phyloP scores from a whole-genome alignment of 2,797 vertebrate genomes.

The Macropodus opercularis region DNA sequence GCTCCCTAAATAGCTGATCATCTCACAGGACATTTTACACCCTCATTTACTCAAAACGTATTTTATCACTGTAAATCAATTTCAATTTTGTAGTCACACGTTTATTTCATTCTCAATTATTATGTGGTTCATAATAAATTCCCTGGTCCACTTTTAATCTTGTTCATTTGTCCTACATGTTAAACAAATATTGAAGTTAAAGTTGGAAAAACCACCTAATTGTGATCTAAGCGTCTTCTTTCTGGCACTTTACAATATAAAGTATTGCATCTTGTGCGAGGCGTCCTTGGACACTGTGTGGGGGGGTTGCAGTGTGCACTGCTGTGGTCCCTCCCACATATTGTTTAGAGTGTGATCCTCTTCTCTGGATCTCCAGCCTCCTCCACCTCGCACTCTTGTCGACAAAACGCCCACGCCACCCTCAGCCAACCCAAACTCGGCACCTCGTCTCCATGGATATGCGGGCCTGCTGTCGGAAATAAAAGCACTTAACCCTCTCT shows the following conservation, averaged over 20 bases:
- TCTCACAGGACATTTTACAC: too few species aligned
- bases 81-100: too few species aligned
- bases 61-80: too few species aligned
- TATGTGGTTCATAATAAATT: too few species aligned
- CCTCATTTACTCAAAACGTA: too few species aligned
- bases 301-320: slow-evolving; percentile 11
- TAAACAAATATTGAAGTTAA: neutral
- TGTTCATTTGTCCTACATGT: too few species aligned
- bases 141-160: too few species aligned
- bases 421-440: slow-evolving; percentile 60
- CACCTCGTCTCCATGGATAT: slow-evolving; percentile 84
- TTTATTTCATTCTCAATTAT: too few species aligned
- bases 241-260: neutral
- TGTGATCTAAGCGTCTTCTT: slow-evolving; percentile 1
- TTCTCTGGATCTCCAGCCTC: slow-evolving; percentile 60
- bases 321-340: slow-evolving; percentile 43
- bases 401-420: slow-evolving; percentile 70
- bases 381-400: slow-evolving; percentile 66
- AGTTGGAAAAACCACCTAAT: neutral
- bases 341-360: slow-evolving; percentile 54
- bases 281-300: slow-evolving; percentile 57
- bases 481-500: slow-evolving; percentile 73
- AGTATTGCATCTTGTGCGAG: slow-evolving; percentile 15
- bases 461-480: slow-evolving; percentile 65
- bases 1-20: too few species aligned